Evolutionary conservation across 1,140 invertebrate species (phyloP).

Genomic region (Euborellia annulipes): DNA sequence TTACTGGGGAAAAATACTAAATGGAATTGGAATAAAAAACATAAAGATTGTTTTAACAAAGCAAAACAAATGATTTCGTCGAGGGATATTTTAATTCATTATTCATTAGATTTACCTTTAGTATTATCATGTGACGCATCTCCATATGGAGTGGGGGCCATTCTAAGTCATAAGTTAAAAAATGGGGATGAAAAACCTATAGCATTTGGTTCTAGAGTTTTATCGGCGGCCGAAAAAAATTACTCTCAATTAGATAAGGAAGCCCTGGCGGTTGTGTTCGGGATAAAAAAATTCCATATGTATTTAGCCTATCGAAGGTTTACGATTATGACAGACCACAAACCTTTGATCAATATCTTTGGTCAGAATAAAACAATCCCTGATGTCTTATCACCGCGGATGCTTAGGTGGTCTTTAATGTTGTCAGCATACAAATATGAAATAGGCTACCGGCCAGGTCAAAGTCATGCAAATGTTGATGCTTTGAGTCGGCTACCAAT

Average conservation of each 20-base stretch:
- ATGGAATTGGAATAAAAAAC: conserved; percentile 16
- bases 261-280: conserved; percentile 32
- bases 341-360: conserved; percentile 31
- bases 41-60: conserved; percentile 18
- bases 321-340: conserved; percentile 31
- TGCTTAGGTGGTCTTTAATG: conserved; percentile 24
- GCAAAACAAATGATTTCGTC: conserved; percentile 21
- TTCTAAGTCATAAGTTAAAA: conserved; percentile 16
- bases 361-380: conserved; percentile 20
- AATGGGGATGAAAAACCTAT: conserved; percentile 25
- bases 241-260: conserved; percentile 37
- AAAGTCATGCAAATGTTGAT: conserved; percentile 19
- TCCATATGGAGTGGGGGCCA: conserved; percentile 13
- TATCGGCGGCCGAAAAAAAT: conserved; percentile 28
- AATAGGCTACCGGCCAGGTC: conserved; percentile 19
- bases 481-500: conserved; percentile 18
- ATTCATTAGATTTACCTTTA: conserved; percentile 24
- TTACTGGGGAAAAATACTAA: conserved; percentile 13
- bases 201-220: conserved; percentile 27
- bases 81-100: conserved; percentile 20
- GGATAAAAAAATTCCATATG: conserved; percentile 33
- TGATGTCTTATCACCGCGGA: conserved; percentile 18
- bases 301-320: conserved; percentile 34
- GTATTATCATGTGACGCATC: conserved; percentile 32
- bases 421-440: conserved; percentile 23